Percentiles rank a stretch among this genome's conserved stretches.
These are phyloP conservation scores for Nothocercus julius DNA, from an alignment of 2,113 vertebrate genomes.

Conservation along the genomic window DNA sequence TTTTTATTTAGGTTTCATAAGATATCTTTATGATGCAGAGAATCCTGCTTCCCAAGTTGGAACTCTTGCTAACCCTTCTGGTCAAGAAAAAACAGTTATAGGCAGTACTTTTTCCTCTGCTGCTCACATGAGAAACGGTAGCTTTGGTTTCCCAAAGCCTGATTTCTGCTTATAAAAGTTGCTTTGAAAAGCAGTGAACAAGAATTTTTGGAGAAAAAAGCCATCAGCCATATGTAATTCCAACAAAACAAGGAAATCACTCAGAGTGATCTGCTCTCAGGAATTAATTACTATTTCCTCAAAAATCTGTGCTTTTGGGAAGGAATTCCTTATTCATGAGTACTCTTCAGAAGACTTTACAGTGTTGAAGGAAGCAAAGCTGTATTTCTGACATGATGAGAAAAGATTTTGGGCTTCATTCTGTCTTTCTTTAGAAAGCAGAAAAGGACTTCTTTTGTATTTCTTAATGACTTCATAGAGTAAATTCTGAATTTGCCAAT, in stretches of 20 bases:
- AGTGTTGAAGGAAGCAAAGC: background rate
- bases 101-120: background rate
- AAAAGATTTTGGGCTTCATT: background rate
- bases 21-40: background rate
- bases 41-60: background rate
- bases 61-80: background rate
- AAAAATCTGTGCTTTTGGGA: background rate
- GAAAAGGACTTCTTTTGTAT: background rate
- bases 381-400: background rate
- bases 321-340: background rate
- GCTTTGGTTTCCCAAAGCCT: background rate
- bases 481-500: background rate
- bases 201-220: too few species aligned
- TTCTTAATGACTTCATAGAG: background rate
- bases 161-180: background rate
- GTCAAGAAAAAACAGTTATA: background rate
- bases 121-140: background rate
- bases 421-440: background rate
- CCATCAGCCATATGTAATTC: background rate
- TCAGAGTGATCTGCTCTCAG: background rate
- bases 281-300: background rate
- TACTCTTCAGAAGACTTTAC: background rate
- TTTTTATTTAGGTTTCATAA: background rate
- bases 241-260: background rate
- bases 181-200: background rate